phyloP scores from a whole-genome alignment of 30 jellyfish, hydroid and myxozoan genomes.

The Rhopilema esculentum region DNA sequence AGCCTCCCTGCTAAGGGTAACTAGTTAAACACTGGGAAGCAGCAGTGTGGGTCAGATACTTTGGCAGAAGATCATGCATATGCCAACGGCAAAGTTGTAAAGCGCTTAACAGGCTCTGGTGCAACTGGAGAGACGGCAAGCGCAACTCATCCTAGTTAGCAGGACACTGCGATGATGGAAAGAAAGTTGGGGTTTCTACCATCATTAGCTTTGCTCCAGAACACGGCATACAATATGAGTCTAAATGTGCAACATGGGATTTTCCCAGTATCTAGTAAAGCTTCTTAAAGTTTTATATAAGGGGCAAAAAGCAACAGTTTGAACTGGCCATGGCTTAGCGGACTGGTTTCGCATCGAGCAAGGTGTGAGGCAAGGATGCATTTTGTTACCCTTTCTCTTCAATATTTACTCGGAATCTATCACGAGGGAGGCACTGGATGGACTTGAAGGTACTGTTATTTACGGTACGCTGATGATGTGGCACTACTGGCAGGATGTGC shows the following conservation, averaged over 20 bases:
- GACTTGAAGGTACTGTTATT: no score
- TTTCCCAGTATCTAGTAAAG: background rate
- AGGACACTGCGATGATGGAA: constrained; percentile 27
- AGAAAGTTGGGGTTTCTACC: constrained; percentile 27
- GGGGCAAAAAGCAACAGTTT: constrained; percentile 5
- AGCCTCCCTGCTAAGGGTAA: constrained; percentile 8
- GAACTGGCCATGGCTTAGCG: background rate
- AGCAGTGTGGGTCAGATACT: constrained; percentile 11
- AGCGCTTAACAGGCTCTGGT: constrained; percentile 1
- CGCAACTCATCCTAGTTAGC: constrained; percentile 17
- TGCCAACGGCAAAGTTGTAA: constrained; percentile 10
- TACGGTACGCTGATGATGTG: constrained; percentile 12
- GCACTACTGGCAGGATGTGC: constrained; percentile 14
- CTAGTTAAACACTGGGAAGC: constrained; percentile 24
- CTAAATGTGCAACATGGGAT: background rate
- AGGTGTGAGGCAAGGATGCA: background rate
- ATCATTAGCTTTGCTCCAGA: constrained; percentile 28
- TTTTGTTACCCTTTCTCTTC: background rate
- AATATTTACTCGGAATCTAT: background rate
- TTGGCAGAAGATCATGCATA: constrained; percentile 25
- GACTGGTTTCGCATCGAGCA: constrained; percentile 2
- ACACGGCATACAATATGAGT: no score
- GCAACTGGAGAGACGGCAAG: constrained; percentile 7
- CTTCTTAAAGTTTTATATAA: background rate
- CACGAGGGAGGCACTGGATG: constrained; percentile 3